Conservation (phyloP, 2,888 invertebrate genomes). For the Sinotaia quadrata region DNA sequence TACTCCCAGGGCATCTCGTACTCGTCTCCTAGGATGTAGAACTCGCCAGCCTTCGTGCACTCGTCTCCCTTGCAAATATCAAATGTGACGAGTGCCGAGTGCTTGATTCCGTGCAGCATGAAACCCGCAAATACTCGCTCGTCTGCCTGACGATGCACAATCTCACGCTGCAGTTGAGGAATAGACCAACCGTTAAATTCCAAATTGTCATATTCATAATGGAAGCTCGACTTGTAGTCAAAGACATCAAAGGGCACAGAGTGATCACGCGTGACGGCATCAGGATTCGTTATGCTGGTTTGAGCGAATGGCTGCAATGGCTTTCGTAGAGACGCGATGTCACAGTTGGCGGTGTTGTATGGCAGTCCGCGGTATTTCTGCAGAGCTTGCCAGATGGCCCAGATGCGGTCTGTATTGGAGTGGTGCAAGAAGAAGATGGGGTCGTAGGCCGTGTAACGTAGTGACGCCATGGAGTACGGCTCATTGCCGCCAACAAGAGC, state of each 20-base stretch:
- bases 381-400: slow-evolving; percentile 43
- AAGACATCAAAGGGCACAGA: slow-evolving; percentile 42
- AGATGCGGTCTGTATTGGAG: slow-evolving; percentile 40
- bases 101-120: slow-evolving; percentile 31
- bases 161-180: slow-evolving; percentile 40
- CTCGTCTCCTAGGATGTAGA: slow-evolving; percentile 39
- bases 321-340: slow-evolving; percentile 35
- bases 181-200: slow-evolving; percentile 46
- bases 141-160: slow-evolving; percentile 24
- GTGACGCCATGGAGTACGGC: slow-evolving; percentile 38
- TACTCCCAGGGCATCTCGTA: slow-evolving; percentile 38
- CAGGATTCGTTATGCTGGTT: slow-evolving; percentile 36
- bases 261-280: slow-evolving; percentile 38
- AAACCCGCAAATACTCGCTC: slow-evolving; percentile 40
- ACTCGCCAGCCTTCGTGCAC: slow-evolving; percentile 34
- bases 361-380: slow-evolving; percentile 41
- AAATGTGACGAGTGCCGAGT: neutral
- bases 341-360: slow-evolving; percentile 45
- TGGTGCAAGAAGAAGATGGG: slow-evolving; percentile 44
- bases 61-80: neutral
- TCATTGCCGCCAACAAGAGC: slow-evolving; percentile 41
- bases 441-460: slow-evolving; percentile 42
- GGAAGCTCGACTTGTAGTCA: slow-evolving; percentile 37
- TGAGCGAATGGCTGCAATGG: slow-evolving; percentile 41
- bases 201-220: slow-evolving; percentile 38